Base-by-base conservation (phyloP, 2,797 vertebrate genomes). In the Oceanodroma leucorhoa region DNA sequence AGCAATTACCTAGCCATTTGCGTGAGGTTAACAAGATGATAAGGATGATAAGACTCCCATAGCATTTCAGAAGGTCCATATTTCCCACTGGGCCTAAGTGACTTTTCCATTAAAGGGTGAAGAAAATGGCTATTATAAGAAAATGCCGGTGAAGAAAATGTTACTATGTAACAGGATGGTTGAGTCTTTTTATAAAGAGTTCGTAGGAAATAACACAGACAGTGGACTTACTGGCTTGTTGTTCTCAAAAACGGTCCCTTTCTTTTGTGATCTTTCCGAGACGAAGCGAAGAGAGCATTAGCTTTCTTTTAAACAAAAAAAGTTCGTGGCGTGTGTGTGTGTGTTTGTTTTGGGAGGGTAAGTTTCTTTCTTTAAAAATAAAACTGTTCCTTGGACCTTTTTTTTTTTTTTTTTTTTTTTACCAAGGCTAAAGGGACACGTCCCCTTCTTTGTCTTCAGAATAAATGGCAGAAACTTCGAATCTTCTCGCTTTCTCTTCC, bases 31-130 rank as follows among this genome's bases (percentile, higher is more conserved):
- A 48, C 38, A 34, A 57, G 67, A 83, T 40, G 22, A n/a, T 45
- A 43, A 64, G 65, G 54, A 80, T 75, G 45, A 8, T 60, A 72
- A 91, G 32, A 71, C 41, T 77, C 55, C 60, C 55, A 84, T 19
- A 66, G 73, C 38, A 83, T 87, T 95, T 89, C 77, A 75, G 80
- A 90, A 83, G 55, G 83, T 83, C 83, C 3, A 0, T 65, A 75
- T 95, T 96, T 96, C 86, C 67, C 78, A 67, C 75, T 71, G 88
- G 67, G 83, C 81, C 90, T 65, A 73, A 82, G 50, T 57, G 71
- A 67, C 78, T 95, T 90, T 90, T 87, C 81, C 90, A 93, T 90
- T 90, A 90, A 75, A 87, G 81, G 55, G 73, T 87, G 89, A 95
- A 87, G 94, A 92, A 94, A 95, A 93, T 32, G 40, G 19, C 64